Evolutionary conservation across 2,113 vertebrate species (phyloP).

Genomic region (Ctenodactylus gundi): DNA sequence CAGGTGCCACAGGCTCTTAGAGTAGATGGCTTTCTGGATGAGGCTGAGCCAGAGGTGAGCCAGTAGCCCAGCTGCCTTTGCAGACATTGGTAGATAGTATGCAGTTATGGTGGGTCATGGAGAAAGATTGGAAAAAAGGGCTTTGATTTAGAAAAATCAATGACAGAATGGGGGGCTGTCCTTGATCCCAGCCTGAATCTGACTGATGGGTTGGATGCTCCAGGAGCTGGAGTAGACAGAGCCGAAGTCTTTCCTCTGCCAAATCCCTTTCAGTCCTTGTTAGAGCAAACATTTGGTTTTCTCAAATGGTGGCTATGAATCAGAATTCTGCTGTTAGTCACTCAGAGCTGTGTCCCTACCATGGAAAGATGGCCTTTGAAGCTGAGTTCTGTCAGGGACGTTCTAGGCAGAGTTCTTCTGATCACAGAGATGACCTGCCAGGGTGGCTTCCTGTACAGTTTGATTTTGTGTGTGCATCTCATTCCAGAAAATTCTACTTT

Average conservation of each 20-base stretch:
- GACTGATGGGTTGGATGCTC: not conserved
- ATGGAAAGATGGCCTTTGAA: constrained; percentile 34
- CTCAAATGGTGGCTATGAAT: not conserved
- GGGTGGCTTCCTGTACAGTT: constrained; percentile 48
- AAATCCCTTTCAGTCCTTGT: not conserved
- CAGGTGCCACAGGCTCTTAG: not conserved
- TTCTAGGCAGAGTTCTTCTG: constrained; percentile 16
- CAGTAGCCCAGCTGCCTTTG: not conserved
- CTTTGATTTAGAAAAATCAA: not conserved
- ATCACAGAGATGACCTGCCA: constrained; percentile 28
- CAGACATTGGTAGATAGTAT: not conserved
- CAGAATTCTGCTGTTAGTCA: not conserved
- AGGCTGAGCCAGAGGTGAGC: not conserved
- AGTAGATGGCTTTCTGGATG: not conserved
- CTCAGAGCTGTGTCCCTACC: not conserved
- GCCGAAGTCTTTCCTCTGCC: not conserved
- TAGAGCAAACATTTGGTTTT: not conserved
- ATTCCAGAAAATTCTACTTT: constrained; percentile 73
- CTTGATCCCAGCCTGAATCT: not conserved
- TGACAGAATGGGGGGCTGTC: not conserved
- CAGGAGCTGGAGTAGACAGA: not conserved
- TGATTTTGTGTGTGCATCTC: constrained; percentile 55
- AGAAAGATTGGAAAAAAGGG: not conserved
- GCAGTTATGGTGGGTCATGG: not conserved
- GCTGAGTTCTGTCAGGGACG: not conserved